A percentile compares a stretch with the other conserved stretches of the same genome.
Conservation (phyloP, 2,888 invertebrate species). For the Diadromus collaris region DNA sequence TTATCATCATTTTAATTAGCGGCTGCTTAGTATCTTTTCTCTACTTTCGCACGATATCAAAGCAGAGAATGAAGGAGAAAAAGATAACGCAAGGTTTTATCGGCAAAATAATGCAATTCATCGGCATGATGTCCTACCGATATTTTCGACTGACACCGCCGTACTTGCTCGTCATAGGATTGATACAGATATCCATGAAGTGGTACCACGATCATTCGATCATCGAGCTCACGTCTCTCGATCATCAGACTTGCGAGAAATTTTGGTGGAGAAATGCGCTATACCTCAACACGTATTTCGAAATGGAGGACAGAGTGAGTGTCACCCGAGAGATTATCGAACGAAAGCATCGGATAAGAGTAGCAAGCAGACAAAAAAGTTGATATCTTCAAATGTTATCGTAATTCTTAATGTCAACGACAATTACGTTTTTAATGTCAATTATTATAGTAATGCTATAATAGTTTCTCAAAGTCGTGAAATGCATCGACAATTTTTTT, state of each 20-base stretch:
- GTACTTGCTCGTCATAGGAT: slow-evolving; percentile 89
- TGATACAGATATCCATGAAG: slow-evolving; percentile 87
- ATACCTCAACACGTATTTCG: slow-evolving; percentile 91
- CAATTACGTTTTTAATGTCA: too few relatives aligned
- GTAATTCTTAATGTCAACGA: too few relatives aligned
- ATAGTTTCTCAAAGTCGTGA: neutral
- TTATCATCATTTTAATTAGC: slow-evolving; percentile 80
- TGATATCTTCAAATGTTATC: neutral
- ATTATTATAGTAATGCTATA: too few relatives aligned
- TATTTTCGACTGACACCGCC: slow-evolving; percentile 88
- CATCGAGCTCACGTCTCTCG: slow-evolving; percentile 87
- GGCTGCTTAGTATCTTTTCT: slow-evolving; percentile 88
- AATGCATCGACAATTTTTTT: neutral
- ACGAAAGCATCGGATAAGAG: neutral
- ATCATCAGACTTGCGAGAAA: slow-evolving; percentile 87
- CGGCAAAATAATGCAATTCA: slow-evolving; percentile 80
- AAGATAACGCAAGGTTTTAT: slow-evolving; percentile 79
- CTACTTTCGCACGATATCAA: slow-evolving; percentile 85
- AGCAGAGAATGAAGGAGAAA: slow-evolving; percentile 79
- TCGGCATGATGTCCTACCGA: slow-evolving; percentile 80
- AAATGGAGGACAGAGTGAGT: slow-evolving; percentile 84
- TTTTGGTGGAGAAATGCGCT: slow-evolving; percentile 94
- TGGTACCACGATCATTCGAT: slow-evolving; percentile 88
- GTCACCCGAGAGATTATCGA: slow-evolving; percentile 5
- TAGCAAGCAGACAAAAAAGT: neutral